Evolutionary conservation across 2,113 vertebrate species (phyloP).

Genomic region (Patagioenas fasciata): DNA sequence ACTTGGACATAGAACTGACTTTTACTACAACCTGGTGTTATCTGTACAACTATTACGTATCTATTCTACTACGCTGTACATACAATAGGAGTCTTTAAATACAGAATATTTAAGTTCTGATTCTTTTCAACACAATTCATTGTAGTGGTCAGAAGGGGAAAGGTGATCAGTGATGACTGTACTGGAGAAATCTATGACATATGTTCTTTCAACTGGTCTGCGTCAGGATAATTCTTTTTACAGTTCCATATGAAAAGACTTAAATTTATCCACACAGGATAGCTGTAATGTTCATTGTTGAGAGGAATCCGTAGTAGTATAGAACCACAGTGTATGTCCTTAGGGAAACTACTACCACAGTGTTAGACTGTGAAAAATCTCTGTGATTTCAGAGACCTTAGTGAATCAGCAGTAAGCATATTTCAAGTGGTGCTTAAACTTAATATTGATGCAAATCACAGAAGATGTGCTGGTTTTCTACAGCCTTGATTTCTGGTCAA

Average conservation of each 20-base stretch:
- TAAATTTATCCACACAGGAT: neutral
- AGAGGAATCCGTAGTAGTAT: neutral
- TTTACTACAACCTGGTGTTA: neutral
- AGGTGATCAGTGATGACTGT: neutral
- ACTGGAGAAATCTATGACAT: neutral
- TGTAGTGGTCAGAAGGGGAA: neutral
- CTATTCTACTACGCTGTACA: neutral
- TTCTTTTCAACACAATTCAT: neutral
- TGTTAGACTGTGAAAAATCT: neutral
- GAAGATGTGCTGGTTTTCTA: neutral
- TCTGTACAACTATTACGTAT: rapidly evolving
- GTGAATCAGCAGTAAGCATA: neutral
- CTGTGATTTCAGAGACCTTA: neutral
- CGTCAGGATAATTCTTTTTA: neutral
- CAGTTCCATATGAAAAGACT: neutral
- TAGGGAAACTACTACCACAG: neutral
- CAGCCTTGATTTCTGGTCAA: neutral
- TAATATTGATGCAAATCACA: neutral
- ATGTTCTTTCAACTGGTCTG: rapidly evolving
- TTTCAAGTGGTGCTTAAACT: neutral
- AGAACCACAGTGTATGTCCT: neutral
- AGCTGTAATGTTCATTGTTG: neutral
- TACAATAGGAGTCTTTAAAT: neutral
- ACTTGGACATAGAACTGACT: neutral
- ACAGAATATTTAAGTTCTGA: neutral